Conservation (phyloP, 2,888 invertebrate species). For the Drosophila paramelanica region DNA sequence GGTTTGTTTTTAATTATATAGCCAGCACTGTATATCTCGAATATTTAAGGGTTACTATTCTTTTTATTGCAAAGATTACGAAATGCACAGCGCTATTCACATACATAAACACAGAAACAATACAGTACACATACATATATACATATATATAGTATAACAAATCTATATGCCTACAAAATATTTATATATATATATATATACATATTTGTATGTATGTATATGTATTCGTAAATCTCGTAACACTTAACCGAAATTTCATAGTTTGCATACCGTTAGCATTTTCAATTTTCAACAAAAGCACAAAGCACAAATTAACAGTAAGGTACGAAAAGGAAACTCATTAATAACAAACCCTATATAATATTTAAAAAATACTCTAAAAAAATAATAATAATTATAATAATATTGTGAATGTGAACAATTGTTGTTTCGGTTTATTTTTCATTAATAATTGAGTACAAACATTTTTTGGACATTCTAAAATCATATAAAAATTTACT, state of each 20-base stretch:
- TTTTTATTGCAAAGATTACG: slow-evolving; percentile 2
- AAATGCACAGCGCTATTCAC: slow-evolving; percentile 7
- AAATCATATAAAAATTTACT: slow-evolving; percentile 21
- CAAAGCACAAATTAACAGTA: slow-evolving; percentile 34
- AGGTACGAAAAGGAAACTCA: slow-evolving; percentile 1
- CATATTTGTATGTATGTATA: slow-evolving; percentile 7
- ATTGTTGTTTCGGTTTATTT: slow-evolving; percentile 52
- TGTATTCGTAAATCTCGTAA: slow-evolving; percentile 13
- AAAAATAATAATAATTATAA: background rate
- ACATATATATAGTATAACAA: background rate
- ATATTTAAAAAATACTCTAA: slow-evolving; percentile 2
- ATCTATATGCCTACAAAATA: slow-evolving; percentile 1
- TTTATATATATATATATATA: slow-evolving; percentile 8
- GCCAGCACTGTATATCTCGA: slow-evolving; percentile 1
- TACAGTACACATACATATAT: slow-evolving; percentile 12
- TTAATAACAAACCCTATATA: slow-evolving; percentile 9
- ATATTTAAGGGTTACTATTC: slow-evolving; percentile 5
- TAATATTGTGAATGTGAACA: slow-evolving; percentile 24
- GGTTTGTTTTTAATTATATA: too few species aligned
- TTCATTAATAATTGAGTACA: slow-evolving; percentile 55
- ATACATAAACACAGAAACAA: slow-evolving; percentile 18
- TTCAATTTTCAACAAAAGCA: slow-evolving; percentile 20
- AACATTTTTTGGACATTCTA: slow-evolving; percentile 22
- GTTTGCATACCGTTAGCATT: slow-evolving; percentile 32
- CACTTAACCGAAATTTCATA: slow-evolving; percentile 33